Conservation (phyloP, 2,113 vertebrate species). For the Oxyura jamaicensis region DNA sequence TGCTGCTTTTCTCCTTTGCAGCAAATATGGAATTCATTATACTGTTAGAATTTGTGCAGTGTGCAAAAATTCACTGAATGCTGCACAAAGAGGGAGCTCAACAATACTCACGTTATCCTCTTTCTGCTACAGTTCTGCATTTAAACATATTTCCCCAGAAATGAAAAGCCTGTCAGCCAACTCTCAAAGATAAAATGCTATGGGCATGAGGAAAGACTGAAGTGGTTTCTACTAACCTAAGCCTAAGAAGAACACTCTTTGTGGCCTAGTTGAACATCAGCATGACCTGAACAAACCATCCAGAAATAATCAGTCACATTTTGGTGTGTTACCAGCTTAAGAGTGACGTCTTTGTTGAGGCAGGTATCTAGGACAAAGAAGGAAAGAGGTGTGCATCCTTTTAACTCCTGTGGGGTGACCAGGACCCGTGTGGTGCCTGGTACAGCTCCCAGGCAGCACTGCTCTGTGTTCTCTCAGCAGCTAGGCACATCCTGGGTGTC, state of each 20-base stretch:
- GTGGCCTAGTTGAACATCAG: not conserved
- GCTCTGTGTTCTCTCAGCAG: fast-evolving
- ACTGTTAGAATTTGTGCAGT: not conserved
- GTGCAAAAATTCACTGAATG: not conserved
- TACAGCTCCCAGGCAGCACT: not conserved
- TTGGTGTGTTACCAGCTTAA: not conserved
- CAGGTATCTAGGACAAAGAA: not conserved
- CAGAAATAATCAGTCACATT: fast-evolving
- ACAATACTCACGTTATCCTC: not conserved
- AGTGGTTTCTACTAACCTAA: not conserved
- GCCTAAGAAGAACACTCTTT: not conserved
- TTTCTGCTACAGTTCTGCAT: not conserved
- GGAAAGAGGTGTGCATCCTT: not conserved
- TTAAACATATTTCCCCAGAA: not conserved
- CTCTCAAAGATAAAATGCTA: not conserved
- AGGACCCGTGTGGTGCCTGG: fast-evolving
- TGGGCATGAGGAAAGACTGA: not conserved
- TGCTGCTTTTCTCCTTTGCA: not conserved
- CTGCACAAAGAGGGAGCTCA: not conserved
- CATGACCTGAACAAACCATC: not conserved
- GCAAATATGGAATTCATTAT: not conserved
- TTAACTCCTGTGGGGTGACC: not conserved
- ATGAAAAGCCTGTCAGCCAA: not conserved
- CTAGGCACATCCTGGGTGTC: not conserved
- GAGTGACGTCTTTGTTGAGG: not conserved